A percentile compares a stretch with the other conserved stretches of the same genome.
Evolutionary conservation across 2,888 invertebrate genomes (phyloP).

Genomic region (Acheta domesticus): DNA sequence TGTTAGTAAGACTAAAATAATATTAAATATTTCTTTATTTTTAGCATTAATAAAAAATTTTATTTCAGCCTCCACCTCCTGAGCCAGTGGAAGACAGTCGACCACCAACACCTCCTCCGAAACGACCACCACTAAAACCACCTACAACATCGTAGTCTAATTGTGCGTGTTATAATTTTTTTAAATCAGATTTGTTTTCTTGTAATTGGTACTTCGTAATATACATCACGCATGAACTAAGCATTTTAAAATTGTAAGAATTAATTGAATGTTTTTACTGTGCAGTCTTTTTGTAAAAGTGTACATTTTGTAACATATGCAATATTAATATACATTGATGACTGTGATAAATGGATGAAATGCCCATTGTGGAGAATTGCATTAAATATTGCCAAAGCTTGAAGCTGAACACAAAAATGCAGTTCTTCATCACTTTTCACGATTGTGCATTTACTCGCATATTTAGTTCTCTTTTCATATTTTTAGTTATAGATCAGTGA

Average conservation of each 20-base stretch:
- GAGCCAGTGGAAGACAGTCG: constrained; percentile 40
- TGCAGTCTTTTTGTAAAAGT: not conserved
- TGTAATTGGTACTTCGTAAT: not conserved
- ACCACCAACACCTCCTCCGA: constrained; percentile 43
- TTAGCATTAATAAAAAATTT: not conserved
- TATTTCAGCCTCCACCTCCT: constrained; percentile 40
- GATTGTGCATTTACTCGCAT: not conserved
- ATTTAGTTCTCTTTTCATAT: not conserved
- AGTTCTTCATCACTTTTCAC: no score
- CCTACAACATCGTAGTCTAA: constrained; percentile 29
- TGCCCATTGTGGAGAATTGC: not conserved
- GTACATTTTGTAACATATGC: not conserved
- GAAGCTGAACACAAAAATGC: no score
- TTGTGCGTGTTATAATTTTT: not conserved
- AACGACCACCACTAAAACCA: constrained; percentile 40
- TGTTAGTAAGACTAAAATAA: no score
- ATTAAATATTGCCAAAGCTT: not conserved
- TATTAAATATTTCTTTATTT: no score
- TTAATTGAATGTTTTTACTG: no score
- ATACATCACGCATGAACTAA: no score
- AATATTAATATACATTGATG: not conserved
- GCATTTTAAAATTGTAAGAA: no score
- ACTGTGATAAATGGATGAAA: not conserved
- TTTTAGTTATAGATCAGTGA: not conserved
- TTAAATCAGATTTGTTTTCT: not conserved